Conservation (phyloP, 1,140 invertebrate genomes). For the Fopius arisanus region DNA sequence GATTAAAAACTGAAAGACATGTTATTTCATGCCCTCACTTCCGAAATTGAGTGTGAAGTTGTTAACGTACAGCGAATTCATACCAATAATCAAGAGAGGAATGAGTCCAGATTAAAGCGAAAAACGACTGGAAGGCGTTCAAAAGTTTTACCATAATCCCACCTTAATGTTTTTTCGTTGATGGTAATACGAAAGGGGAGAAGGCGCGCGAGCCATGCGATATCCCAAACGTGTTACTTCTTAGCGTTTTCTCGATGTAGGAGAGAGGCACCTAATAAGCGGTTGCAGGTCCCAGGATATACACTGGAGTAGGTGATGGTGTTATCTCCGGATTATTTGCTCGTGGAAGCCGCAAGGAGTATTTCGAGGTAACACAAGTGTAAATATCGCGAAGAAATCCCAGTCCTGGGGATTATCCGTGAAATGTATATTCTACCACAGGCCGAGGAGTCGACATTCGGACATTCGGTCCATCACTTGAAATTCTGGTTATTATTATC, state of each 20-base stretch:
- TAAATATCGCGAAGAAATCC: not conserved
- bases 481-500: too few relatives aligned
- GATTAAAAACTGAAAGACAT: too few relatives aligned
- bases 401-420: not conserved
- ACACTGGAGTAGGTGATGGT: not conserved
- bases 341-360: not conserved
- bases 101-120: not conserved
- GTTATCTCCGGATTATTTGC: not conserved
- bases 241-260: not conserved
- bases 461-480: too few relatives aligned
- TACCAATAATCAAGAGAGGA: not conserved
- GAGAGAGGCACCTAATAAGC: constrained; percentile 22
- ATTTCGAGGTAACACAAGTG: not conserved
- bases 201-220: constrained; percentile 3
- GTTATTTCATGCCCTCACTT: too few relatives aligned
- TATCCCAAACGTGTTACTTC: constrained; percentile 23
- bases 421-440: not conserved
- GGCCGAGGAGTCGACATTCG: not conserved
- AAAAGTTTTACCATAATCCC: not conserved
- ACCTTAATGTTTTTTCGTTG: not conserved
- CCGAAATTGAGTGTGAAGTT: not conserved
- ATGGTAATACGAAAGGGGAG: not conserved
- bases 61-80: not conserved
- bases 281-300: constrained; percentile 18
- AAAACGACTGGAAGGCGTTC: not conserved